phyloP scores from a whole-genome alignment of 2,797 vertebrate genomes.

The Remorina albescens region DNA sequence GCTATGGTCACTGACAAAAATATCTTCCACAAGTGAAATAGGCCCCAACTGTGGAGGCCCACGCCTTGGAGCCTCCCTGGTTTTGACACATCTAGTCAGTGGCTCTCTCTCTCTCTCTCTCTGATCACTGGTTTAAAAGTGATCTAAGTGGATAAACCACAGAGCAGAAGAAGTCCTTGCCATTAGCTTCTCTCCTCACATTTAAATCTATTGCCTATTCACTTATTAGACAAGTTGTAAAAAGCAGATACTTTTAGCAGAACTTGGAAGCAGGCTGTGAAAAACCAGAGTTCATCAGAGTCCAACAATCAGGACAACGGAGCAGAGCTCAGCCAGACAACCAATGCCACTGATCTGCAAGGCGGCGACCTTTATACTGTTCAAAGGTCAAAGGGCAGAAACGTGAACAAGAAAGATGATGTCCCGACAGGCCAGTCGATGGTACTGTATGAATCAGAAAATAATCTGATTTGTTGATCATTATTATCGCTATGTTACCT shows the following conservation, averaged over 20 bases:
- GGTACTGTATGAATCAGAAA: no score
- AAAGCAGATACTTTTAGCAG: neutral
- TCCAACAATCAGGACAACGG: neutral
- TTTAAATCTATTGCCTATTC: no score
- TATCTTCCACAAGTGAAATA: no score
- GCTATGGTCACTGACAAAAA: no score
- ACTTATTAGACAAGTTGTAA: no score
- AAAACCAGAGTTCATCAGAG: neutral
- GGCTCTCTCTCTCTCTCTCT: neutral
- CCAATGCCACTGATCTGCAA: neutral
- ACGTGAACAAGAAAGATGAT: no score
- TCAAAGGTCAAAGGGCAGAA: no score
- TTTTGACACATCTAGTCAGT: neutral
- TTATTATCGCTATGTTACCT: no score
- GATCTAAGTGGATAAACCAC: slow-evolving; percentile 47
- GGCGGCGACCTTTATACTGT: no score
- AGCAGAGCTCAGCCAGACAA: neutral
- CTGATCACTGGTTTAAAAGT: slow-evolving; percentile 8
- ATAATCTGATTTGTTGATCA: neutral
- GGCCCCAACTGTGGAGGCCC: no score
- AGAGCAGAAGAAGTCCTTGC: slow-evolving; percentile 13
- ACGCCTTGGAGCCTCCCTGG: no score
- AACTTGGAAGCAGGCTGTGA: neutral
- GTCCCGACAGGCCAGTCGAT: no score
- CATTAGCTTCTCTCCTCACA: slow-evolving; percentile 26